These are phyloP conservation scores for Desmodus rotundus DNA, from an alignment of 2,113 vertebrate genomes.

Conservation along the genomic window DNA sequence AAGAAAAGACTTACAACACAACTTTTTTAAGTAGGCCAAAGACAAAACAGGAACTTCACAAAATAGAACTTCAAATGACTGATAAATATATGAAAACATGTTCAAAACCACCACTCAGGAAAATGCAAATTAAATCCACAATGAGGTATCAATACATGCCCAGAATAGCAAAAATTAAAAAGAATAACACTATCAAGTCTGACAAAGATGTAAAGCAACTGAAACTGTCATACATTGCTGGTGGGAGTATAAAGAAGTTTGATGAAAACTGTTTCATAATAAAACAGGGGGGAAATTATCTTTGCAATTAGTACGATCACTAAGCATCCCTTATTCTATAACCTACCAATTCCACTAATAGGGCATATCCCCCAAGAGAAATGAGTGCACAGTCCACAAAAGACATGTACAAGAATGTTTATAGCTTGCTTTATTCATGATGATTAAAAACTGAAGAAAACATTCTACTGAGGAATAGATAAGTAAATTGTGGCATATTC, in stretches of 20 bases:
- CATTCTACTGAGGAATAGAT: not conserved
- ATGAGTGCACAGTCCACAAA: not conserved
- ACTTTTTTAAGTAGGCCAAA: not conserved
- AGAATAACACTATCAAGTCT: not conserved
- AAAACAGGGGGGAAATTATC: not conserved
- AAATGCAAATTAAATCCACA: slow-evolving; percentile 4
- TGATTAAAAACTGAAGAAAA: not conserved
- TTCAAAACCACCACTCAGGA: not conserved
- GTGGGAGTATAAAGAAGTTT: not conserved
- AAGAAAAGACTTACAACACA: not conserved
- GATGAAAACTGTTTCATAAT: not conserved
- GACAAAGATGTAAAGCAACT: not conserved
- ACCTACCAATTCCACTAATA: not conserved
- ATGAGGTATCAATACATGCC: not conserved
- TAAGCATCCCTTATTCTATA: not conserved
- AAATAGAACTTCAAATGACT: not conserved
- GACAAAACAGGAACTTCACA: not conserved
- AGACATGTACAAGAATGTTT: not conserved
- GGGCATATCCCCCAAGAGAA: not conserved
- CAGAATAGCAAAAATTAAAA: not conserved
- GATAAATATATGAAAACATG: not conserved
- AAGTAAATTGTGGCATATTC: not conserved
- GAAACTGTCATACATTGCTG: not conserved
- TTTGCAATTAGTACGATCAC: not conserved
- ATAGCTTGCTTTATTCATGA: not conserved